phyloP scores from a whole-genome alignment of 2,888 invertebrate genomes.

The Pyrochroa serraticornis region DNA sequence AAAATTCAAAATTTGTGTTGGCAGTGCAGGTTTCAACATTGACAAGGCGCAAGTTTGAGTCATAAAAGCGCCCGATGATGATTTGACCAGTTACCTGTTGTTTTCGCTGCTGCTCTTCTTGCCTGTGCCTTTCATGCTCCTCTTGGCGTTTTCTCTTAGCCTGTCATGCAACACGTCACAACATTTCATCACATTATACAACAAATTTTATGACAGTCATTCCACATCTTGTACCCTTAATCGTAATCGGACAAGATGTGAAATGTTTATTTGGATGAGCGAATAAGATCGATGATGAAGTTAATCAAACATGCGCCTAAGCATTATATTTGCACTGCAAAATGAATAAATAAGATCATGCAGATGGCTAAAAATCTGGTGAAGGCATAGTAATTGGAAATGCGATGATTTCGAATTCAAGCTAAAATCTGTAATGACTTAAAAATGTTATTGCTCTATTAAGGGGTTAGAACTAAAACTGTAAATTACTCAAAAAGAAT shows the following conservation, averaged over 20 bases:
- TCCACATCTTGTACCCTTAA: conserved; percentile 1
- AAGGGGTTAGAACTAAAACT: conserved; percentile 19
- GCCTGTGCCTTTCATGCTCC: conserved; percentile 81
- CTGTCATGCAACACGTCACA: conserved; percentile 69
- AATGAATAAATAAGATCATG: conserved; percentile 13
- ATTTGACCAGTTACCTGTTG: conserved; percentile 71
- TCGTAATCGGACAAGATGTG: conserved; percentile 24
- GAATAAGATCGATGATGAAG: conserved; percentile 10
- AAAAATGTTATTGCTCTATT: conserved; percentile 15
- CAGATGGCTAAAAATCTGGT: conserved; percentile 26
- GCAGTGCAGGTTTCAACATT: too few relatives aligned
- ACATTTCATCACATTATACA: conserved; percentile 46
- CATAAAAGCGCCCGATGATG: not conserved
- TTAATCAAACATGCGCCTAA: conserved; percentile 34
- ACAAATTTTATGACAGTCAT: too few relatives aligned
- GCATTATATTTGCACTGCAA: conserved; percentile 24
- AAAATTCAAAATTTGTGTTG: not conserved
- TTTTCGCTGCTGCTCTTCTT: conserved; percentile 83
- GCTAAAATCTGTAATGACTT: conserved; percentile 11
- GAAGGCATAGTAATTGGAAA: conserved; percentile 36
- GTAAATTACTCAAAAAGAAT: conserved; percentile 8
- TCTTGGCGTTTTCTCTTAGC: conserved; percentile 86
- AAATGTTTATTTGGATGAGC: conserved; percentile 2
- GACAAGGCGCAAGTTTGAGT: not conserved
- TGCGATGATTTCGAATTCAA: conserved; percentile 21